Evolutionary conservation across 2,797 vertebrate species (phyloP).

Genomic region (Jordanella pulchra): DNA sequence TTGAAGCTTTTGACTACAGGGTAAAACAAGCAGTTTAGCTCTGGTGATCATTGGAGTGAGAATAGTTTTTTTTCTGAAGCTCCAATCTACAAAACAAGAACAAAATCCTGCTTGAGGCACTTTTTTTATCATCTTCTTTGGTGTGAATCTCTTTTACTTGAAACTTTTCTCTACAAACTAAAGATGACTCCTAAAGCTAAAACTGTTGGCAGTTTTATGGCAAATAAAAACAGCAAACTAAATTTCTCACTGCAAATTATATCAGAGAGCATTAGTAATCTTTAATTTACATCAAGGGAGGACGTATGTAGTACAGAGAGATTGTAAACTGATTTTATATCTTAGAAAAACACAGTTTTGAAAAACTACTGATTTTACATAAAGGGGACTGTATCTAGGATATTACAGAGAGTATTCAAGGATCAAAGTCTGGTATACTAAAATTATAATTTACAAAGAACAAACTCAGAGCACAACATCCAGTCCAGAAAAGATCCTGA

Average conservation of each 20-base stretch:
- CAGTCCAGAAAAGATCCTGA: neutral
- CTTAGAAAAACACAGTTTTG: neutral
- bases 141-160: neutral
- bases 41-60: conserved; percentile 1
- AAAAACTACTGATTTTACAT: neutral
- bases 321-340: neutral
- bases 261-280: neutral
- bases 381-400: neutral
- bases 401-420: neutral
- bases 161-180: neutral
- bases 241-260: neutral
- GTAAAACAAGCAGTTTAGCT: neutral
- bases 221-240: neutral
- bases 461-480: neutral
- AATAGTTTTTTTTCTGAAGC: conserved; percentile 3
- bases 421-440: neutral
- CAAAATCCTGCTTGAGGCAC: neutral
- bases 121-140: conserved; percentile 1
- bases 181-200: neutral
- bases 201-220: neutral
- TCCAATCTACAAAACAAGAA: neutral
- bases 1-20: conserved; percentile 10
- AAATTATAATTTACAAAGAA: neutral
- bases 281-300: neutral
- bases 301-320: neutral